phyloP scores from a whole-genome alignment of 1,140 invertebrate genomes.

The Neoseiulus cucumeris region DNA sequence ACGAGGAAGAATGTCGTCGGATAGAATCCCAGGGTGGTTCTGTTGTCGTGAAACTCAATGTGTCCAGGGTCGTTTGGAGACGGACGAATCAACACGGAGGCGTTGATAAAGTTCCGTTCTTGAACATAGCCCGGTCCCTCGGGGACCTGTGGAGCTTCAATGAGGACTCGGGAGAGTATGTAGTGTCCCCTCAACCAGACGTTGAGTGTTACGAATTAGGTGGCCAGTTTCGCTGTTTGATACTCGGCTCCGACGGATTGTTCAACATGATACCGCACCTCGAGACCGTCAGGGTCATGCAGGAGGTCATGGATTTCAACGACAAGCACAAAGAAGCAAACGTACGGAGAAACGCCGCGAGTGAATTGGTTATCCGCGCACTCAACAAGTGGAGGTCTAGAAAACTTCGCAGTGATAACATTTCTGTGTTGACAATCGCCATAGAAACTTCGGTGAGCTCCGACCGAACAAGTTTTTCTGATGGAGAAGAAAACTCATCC shows the following conservation, averaged over 20 bases:
- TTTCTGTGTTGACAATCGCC: not conserved
- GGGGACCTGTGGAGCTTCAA: conserved; percentile 7
- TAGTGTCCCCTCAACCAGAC: not conserved
- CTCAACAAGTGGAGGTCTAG: not conserved
- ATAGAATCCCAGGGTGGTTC: not conserved
- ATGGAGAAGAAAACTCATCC: not conserved
- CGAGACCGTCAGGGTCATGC: not conserved
- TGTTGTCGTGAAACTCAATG: not conserved
- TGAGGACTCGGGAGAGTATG: not conserved
- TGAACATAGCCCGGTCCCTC: not conserved
- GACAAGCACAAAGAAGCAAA: not conserved
- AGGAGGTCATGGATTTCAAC: not conserved
- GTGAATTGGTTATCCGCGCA: not conserved
- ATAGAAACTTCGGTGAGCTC: not conserved
- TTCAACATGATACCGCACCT: not conserved
- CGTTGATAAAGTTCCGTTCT: not conserved
- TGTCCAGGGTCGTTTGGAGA: not conserved
- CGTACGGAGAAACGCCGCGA: not conserved
- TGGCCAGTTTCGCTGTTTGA: not conserved
- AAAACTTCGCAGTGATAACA: not conserved
- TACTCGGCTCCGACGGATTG: conserved; percentile 1
- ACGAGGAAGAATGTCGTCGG: not conserved
- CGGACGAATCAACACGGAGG: not conserved
- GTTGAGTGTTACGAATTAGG: not conserved
- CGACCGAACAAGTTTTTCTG: not conserved